A percentile compares a stretch with the other conserved stretches of the same genome.
These are phyloP conservation scores for Caenorhabditis plicata DNA, from an alignment of 2,888 invertebrate species.

Conservation along the genomic window DNA sequence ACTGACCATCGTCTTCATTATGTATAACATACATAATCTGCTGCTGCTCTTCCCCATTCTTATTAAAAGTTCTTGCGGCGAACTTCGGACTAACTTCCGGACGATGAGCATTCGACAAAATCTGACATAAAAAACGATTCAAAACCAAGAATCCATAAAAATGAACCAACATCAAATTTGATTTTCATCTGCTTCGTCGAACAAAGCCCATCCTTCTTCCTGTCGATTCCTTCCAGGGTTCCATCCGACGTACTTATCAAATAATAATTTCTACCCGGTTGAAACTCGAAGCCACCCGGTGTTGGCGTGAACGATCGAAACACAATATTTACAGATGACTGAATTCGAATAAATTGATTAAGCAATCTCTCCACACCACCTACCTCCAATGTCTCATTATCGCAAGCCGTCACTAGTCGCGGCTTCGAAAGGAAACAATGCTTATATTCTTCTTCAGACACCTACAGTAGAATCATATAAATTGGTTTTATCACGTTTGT, in stretches of 20 bases:
- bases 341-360: neutral
- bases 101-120: conserved; percentile 3
- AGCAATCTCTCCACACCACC: neutral
- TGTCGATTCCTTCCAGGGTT: conserved; percentile 53
- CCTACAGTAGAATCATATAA: too few relatives aligned
- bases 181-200: conserved; percentile 58
- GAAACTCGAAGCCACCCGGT: conserved; percentile 61
- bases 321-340: conserved; percentile 58
- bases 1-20: conserved; percentile 31
- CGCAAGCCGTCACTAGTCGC: conserved; percentile 39
- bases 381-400: conserved; percentile 37
- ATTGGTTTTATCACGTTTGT: too few relatives aligned
- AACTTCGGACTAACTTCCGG: conserved; percentile 41
- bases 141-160: too few relatives aligned
- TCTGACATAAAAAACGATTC: too few relatives aligned
- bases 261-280: conserved; percentile 60
- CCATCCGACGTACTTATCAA: conserved; percentile 64
- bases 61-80: conserved; percentile 40
- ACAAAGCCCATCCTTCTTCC: conserved; percentile 59
- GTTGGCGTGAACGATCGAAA: conserved; percentile 63
- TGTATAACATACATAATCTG: conserved; percentile 58
- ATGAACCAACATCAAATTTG: conserved; percentile 62
- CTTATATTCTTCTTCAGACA: conserved; percentile 46
- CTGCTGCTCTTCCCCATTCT: conserved; percentile 28
- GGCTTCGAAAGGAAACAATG: conserved; percentile 40